These are phyloP conservation scores for Lethenteron reissneri DNA, from an alignment of 2,113 vertebrate species.

Conservation along the genomic window DNA sequence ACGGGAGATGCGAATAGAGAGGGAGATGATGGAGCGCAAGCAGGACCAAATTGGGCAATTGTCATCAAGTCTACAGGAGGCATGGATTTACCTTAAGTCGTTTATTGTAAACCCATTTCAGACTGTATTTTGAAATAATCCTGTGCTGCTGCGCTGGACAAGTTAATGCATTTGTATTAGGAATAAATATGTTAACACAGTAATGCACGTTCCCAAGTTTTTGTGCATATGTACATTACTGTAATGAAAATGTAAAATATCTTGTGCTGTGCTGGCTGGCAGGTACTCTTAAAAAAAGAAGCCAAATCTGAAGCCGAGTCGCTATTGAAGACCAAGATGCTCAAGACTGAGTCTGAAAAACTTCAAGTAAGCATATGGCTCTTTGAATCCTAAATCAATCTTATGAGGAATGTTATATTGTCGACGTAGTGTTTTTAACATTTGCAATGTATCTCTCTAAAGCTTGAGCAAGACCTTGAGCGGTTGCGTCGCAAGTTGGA, in stretches of 20 bases:
- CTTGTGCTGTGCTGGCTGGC: too few species aligned
- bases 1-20: constrained; percentile 36
- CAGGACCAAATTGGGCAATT: constrained; percentile 29
- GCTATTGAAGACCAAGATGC: constrained; percentile 28
- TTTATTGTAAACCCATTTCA: too few species aligned
- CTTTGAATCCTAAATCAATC: not conserved
- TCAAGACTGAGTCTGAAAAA: constrained; percentile 42
- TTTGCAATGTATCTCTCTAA: not conserved
- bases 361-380: constrained; percentile 27
- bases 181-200: too few species aligned
- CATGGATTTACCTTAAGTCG: constrained; percentile 16
- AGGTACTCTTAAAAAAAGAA: too few species aligned
- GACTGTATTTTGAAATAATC: too few species aligned
- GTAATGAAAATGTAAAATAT: constrained; percentile 11
- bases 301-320: constrained; percentile 22
- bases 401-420: too few species aligned
- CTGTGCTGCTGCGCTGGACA: too few species aligned
- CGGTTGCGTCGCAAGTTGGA: constrained; percentile 30
- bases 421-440: not conserved
- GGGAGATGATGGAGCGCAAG: constrained; percentile 26
- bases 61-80: constrained; percentile 49
- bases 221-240: constrained; percentile 6
- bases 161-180: too few species aligned
- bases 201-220: too few species aligned
- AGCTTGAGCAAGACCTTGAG: constrained; percentile 48